Base-by-base conservation (phyloP, 2,113 vertebrate species). In the Orthochromis indermauri region DNA sequence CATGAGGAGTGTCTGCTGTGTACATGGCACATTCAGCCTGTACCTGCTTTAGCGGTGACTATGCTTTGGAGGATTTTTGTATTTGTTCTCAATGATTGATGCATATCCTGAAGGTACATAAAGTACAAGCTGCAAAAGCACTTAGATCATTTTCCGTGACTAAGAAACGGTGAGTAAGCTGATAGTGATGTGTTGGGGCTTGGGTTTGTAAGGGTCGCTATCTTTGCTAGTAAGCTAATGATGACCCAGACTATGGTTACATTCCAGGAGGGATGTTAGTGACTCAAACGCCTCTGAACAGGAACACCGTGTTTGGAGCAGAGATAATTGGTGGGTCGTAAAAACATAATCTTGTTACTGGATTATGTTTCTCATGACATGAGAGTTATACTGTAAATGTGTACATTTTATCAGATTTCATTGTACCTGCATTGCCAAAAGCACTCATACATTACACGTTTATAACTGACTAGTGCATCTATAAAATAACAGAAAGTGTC, bases 241-340 rank as follows among this genome's bases (percentile, higher is more conserved):
- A 90, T 80, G 92, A 83, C 66, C 49, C 59, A 91, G 61, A 61
- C 80, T 10, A 66, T 79, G 84, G 76, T 51, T 78, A 59, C 88
- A 87, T 88, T 86, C 83, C 90, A 91, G 87, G 61, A 86, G 79
- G 61, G 7, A 83, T 82, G 88, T 85, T 42, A 57, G 63, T 93
- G 91, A 94, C 35, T 93, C 89, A 92, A 91, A 35, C 13, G 40
- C 55, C 66, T 94, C 12, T 19, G 13, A 66, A 28, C 14, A 19
- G 68, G 85, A 91, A 89, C 84, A 79, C 49, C 12, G 0, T 91
- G 87, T 90, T 90, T 90, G 68, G 10, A 80, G 47, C 11, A 17
- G 47, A 61, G 66, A 84, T 93, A 92, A 95, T 95, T 93, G 76
- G 87, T 66, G 80, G 90, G 88, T 95, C 16, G 90, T 91, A 55